Evolutionary conservation across 2,113 vertebrate genomes (phyloP).

Genomic region (Vulpes lagopus): DNA sequence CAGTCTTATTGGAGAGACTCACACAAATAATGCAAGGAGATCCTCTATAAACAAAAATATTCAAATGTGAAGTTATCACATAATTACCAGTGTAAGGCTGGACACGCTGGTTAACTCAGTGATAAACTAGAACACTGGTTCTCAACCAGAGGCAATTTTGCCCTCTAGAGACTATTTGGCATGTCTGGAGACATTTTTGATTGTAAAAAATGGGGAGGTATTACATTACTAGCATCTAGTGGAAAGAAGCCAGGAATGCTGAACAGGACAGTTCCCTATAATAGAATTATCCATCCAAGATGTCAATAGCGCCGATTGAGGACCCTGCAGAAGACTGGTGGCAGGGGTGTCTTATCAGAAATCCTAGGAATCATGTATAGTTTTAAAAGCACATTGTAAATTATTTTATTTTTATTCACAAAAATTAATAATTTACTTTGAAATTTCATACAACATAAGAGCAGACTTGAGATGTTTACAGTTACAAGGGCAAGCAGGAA

Average conservation of each 20-base stretch:
- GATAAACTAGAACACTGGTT: background rate
- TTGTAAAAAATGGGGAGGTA: background rate
- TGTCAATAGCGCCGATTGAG: background rate
- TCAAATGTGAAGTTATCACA: background rate
- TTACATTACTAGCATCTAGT: background rate
- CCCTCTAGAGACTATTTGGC: background rate
- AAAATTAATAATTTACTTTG: constrained; percentile 26
- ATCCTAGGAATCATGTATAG: background rate
- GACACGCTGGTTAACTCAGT: background rate
- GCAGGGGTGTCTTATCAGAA: background rate
- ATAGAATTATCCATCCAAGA: background rate
- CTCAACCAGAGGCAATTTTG: background rate
- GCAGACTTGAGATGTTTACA: background rate
- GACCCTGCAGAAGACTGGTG: background rate
- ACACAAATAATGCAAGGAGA: background rate
- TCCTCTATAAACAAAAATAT: constrained; percentile 1
- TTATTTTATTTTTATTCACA: constrained; percentile 3
- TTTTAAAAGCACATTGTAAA: background rate
- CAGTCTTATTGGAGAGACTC: background rate
- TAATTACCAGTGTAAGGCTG: background rate
- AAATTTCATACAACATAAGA: background rate
- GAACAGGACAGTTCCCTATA: background rate
- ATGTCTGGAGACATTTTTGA: background rate
- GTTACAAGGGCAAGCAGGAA: background rate
- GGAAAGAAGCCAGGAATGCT: background rate